Conservation (phyloP, 2,113 vertebrate genomes). For the Otis tarda region DNA sequence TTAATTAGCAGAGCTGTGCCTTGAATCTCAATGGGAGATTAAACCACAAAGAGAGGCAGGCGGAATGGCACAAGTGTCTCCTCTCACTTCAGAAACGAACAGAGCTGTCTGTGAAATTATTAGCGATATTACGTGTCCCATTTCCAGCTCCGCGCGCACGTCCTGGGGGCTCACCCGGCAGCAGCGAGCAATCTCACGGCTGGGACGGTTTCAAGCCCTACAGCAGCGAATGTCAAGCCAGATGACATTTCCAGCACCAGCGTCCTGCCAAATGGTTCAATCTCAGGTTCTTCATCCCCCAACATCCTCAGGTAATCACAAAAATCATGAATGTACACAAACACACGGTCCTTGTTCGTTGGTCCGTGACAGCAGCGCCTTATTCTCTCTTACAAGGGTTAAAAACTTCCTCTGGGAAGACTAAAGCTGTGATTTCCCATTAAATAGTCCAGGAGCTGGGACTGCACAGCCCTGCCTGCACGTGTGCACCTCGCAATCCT, state of each 20-base stretch:
- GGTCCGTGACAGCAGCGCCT: not conserved
- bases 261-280: not conserved
- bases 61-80: conserved; percentile 39
- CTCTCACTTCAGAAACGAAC: conserved; percentile 39
- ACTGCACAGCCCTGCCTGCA: not conserved
- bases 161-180: not conserved
- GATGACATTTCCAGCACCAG: not conserved
- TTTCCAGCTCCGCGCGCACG: not conserved
- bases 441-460: not conserved
- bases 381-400: not conserved
- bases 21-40: conserved; percentile 71
- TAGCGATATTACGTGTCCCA: conserved; percentile 47
- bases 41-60: conserved; percentile 27
- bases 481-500: not conserved
- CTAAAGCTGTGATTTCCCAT: not conserved
- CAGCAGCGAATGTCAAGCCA: not conserved
- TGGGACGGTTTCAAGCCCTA: not conserved
- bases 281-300: not conserved
- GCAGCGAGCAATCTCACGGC: not conserved
- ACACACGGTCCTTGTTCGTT: rapidly evolving
- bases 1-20: conserved; percentile 71
- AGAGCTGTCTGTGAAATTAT: conserved; percentile 61
- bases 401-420: not conserved
- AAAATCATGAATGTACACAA: not conserved
- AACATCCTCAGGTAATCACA: not conserved